Evolutionary conservation across 2,797 vertebrate genomes (phyloP).

Genomic region (Darevskia mixta): DNA sequence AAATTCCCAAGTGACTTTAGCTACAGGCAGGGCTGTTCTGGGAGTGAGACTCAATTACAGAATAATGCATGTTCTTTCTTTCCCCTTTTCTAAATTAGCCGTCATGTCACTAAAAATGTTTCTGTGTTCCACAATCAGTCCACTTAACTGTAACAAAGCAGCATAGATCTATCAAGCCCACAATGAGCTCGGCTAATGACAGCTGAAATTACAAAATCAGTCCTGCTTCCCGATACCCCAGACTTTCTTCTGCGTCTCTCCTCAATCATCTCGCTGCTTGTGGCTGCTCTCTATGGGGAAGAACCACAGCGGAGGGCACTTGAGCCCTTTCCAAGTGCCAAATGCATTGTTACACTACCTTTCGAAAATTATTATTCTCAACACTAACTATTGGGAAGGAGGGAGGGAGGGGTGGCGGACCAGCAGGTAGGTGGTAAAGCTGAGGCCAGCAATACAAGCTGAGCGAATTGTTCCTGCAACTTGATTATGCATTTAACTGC

Average conservation of each 20-base stretch:
- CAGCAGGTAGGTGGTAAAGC: constrained; percentile 12
- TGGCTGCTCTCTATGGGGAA: not conserved
- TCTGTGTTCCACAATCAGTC: constrained; percentile 75
- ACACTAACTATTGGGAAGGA: constrained; percentile 7
- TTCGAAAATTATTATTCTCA: constrained; percentile 18
- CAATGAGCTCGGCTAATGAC: constrained; percentile 72
- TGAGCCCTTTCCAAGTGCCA: not conserved
- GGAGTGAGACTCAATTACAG: constrained; percentile 64
- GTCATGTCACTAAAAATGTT: constrained; percentile 75
- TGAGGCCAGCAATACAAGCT: constrained; percentile 60
- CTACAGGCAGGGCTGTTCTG: constrained; percentile 43
- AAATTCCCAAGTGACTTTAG: constrained; percentile 57
- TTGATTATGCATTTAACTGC: constrained; percentile 67
- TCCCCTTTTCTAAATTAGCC: constrained; percentile 72
- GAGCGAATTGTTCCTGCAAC: constrained; percentile 59
- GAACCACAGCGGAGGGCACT: not conserved
- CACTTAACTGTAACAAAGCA: constrained; percentile 78
- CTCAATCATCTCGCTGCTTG: constrained; percentile 35
- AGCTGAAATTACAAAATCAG: constrained; percentile 67
- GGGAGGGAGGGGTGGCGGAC: not conserved
- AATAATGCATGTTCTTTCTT: constrained; percentile 67
- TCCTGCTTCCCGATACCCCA: constrained; percentile 59
- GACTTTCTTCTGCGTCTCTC: constrained; percentile 25
- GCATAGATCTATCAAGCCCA: constrained; percentile 69
- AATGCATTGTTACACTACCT: accelerated